These are phyloP conservation scores for Eurytoma adleriae DNA, from an alignment of 2,888 invertebrate species.

Conservation along the genomic window DNA sequence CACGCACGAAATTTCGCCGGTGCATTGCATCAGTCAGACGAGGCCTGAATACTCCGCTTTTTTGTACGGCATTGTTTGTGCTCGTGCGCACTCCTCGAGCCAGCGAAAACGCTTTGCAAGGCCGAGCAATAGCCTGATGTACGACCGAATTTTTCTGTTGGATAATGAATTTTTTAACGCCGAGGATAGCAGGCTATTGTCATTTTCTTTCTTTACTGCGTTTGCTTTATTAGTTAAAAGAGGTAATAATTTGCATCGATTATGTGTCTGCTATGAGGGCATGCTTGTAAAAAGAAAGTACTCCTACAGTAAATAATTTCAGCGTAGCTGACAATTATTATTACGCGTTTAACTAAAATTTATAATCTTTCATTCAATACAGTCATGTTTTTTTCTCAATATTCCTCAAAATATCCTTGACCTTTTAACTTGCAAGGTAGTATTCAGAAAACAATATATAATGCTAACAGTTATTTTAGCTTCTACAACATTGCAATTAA, in stretches of 20 bases:
- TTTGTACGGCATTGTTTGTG: conserved; percentile 13
- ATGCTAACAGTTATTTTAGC: background rate
- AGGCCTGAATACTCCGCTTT: conserved; percentile 22
- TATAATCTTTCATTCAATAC: too few relatives aligned
- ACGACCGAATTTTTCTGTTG: background rate
- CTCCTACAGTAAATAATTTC: too few relatives aligned
- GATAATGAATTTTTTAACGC: conserved; percentile 13
- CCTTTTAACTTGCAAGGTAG: conserved; percentile 7
- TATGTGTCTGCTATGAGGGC: too few relatives aligned
- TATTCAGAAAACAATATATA: background rate
- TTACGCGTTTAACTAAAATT: too few relatives aligned
- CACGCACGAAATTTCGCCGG: conserved; percentile 35
- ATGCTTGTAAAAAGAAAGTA: too few relatives aligned
- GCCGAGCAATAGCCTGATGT: background rate
- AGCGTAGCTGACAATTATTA: too few relatives aligned
- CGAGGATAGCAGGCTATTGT: background rate
- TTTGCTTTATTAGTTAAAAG: too few relatives aligned
- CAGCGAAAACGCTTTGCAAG: conserved; percentile 9
- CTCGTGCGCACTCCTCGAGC: background rate
- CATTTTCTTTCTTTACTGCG: too few relatives aligned
- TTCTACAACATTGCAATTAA: conserved; percentile 1
- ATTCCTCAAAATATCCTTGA: conserved; percentile 19
- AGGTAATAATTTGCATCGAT: too few relatives aligned
- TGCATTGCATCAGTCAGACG: conserved; percentile 45
- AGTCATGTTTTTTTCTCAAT: background rate